A percentile compares a stretch with the other conserved stretches of the same genome.
Evolutionary conservation across 2,113 vertebrate genomes (phyloP).

Genomic region (Centropus bengalensis): DNA sequence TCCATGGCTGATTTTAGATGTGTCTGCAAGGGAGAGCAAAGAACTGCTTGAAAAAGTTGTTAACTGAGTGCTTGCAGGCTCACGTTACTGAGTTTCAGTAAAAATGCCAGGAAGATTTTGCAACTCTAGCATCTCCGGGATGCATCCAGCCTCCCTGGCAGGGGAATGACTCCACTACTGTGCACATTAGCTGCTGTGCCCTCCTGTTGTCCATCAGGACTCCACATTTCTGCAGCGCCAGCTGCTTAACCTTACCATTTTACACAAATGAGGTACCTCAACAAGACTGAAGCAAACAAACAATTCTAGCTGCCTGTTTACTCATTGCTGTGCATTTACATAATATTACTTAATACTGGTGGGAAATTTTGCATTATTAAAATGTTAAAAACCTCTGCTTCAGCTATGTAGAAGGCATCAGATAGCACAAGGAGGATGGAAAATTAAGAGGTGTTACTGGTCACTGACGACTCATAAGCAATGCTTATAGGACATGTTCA

Average conservation of each 20-base stretch:
- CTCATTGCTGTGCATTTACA: background rate
- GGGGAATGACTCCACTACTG: background rate
- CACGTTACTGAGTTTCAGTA: background rate
- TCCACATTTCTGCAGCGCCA: background rate
- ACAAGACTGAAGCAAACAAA: background rate
- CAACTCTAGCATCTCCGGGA: background rate
- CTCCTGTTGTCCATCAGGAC: background rate
- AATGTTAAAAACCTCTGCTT: background rate
- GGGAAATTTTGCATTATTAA: background rate
- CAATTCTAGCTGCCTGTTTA: background rate
- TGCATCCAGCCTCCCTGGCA: background rate
- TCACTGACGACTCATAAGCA: background rate
- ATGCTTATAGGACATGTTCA: background rate
- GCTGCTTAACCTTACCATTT: background rate
- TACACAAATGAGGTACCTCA: background rate
- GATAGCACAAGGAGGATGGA: background rate
- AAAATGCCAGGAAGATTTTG: background rate
- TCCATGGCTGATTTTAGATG: background rate
- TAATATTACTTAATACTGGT: background rate
- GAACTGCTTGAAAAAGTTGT: background rate
- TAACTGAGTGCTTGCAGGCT: background rate
- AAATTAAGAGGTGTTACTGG: background rate
- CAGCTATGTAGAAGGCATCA: background rate
- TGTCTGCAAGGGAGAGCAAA: background rate
- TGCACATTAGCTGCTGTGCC: background rate